Percentiles rank a stretch among this genome's conserved stretches.
These are phyloP conservation scores for Athalia cordata DNA, from an alignment of 2,888 invertebrate species.

Conservation along the genomic window DNA sequence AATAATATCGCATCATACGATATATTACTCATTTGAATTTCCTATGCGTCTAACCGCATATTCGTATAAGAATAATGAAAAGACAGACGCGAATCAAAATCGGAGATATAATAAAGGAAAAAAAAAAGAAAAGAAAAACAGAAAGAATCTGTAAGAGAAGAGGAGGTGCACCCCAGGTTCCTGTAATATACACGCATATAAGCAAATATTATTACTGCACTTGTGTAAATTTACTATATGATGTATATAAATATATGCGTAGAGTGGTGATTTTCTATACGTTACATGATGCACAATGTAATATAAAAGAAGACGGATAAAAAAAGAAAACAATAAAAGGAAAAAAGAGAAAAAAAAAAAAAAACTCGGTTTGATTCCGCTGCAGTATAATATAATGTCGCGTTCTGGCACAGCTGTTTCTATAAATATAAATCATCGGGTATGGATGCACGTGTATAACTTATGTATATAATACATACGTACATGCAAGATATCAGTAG, in stretches of 20 bases:
- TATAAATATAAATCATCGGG: slow-evolving; percentile 65
- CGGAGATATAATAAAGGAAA: neutral
- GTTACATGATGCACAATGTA: neutral
- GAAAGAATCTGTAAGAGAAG: neutral
- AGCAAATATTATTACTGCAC: neutral
- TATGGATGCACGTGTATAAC: slow-evolving; percentile 52
- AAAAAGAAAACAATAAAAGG: neutral
- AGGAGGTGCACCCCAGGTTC: neutral
- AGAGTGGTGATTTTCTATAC: neutral
- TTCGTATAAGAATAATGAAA: neutral
- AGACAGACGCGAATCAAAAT: neutral
- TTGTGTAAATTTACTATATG: neutral
- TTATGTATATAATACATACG: slow-evolving; percentile 71
- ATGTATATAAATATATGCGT: neutral
- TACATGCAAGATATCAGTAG: slow-evolving; percentile 29
- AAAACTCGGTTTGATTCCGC: neutral
- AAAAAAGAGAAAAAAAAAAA: neutral
- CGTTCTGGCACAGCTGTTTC: slow-evolving; percentile 65
- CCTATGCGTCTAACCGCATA: neutral
- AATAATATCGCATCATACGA: too few species aligned
- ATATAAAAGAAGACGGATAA: neutral
- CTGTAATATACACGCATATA: too few species aligned
- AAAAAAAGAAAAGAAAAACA: neutral
- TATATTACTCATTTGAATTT: neutral
- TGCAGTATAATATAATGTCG: slow-evolving; percentile 45